A percentile compares a stretch with the other conserved stretches of the same genome.
phyloP scores from a whole-genome alignment of 2,113 vertebrate species.

The Menura novaehollandiae region DNA sequence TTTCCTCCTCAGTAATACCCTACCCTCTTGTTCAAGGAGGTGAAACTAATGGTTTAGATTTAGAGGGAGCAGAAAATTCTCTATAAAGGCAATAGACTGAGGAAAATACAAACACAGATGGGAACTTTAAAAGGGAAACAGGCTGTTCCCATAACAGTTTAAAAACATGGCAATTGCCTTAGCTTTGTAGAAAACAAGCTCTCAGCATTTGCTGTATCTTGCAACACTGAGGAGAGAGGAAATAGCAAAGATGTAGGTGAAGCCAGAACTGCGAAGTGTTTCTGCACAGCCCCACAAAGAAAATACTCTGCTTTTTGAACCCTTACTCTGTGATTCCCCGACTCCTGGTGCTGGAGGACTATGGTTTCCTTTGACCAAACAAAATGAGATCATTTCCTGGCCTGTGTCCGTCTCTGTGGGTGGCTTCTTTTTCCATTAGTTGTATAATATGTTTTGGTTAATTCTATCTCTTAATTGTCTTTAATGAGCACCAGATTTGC shows the following conservation, averaged over 20 bases:
- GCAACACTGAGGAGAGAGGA: neutral
- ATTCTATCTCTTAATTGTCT: conserved; percentile 76
- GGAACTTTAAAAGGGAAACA: conserved; percentile 44
- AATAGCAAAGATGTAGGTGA: conserved; percentile 12
- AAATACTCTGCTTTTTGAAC: neutral
- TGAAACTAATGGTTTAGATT: conserved; percentile 66
- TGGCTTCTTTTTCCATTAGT: conserved; percentile 75
- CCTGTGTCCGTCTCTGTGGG: conserved; percentile 68
- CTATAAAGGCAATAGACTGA: conserved; percentile 56
- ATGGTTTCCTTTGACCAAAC: conserved; percentile 53
- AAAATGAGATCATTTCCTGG: conserved; percentile 65
- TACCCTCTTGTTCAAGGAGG: conserved; percentile 63
- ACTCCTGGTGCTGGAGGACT: conserved; percentile 30
- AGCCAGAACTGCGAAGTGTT: conserved; percentile 8
- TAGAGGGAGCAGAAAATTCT: conserved; percentile 44
- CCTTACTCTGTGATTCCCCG: neutral
- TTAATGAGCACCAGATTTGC: conserved; percentile 75
- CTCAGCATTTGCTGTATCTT: conserved; percentile 13
- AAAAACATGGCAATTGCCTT: conserved; percentile 45
- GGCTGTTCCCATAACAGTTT: conserved; percentile 46
- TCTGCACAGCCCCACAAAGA: neutral
- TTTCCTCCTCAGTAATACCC: conserved; percentile 45
- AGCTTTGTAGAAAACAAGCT: conserved; percentile 37
- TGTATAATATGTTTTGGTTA: conserved; percentile 72
- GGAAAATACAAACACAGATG: conserved; percentile 46